Conservation (phyloP, 2,888 invertebrate species). For the Drosophila kambysellisi region DNA sequence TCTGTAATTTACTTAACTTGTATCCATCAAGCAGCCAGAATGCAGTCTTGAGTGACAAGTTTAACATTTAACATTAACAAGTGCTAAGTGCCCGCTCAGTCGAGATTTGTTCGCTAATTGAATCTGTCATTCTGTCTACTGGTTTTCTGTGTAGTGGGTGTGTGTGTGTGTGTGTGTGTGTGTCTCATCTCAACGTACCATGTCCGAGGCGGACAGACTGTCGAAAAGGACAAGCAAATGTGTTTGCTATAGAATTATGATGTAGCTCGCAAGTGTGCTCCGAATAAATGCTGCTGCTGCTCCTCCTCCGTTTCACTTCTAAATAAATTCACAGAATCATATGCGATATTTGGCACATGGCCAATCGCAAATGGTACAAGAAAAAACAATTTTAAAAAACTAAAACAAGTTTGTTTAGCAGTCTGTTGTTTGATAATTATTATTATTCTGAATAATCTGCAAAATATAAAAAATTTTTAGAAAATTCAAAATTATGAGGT, state of each 20-base stretch:
- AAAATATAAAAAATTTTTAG: slow-evolving; percentile 11
- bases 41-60: slow-evolving; percentile 50
- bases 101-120: slow-evolving; percentile 59
- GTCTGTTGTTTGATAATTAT: slow-evolving; percentile 35
- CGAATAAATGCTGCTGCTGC: slow-evolving; percentile 14
- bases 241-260: slow-evolving; percentile 72
- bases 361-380: slow-evolving; percentile 39
- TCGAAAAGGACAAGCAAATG: slow-evolving; percentile 45
- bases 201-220: slow-evolving; percentile 26
- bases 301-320: slow-evolving; percentile 1
- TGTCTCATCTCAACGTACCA: slow-evolving; percentile 27
- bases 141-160: background rate
- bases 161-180: slow-evolving; percentile 13
- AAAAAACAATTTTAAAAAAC: slow-evolving; percentile 10
- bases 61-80: slow-evolving; percentile 50
- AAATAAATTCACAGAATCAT: slow-evolving; percentile 19
- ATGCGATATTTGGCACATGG: slow-evolving; percentile 42
- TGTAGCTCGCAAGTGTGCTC: slow-evolving; percentile 46
- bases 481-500: slow-evolving; percentile 25
- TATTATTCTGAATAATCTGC: slow-evolving; percentile 31
- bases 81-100: slow-evolving; percentile 61
- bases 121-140: slow-evolving; percentile 61
- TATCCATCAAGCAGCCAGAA: slow-evolving; percentile 42
- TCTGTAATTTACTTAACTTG: slow-evolving; percentile 38
- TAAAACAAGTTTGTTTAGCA: slow-evolving; percentile 15